A percentile compares a stretch with the other conserved stretches of the same genome.
Conservation (phyloP, 2,797 vertebrate genomes). For the Spea hammondii region DNA sequence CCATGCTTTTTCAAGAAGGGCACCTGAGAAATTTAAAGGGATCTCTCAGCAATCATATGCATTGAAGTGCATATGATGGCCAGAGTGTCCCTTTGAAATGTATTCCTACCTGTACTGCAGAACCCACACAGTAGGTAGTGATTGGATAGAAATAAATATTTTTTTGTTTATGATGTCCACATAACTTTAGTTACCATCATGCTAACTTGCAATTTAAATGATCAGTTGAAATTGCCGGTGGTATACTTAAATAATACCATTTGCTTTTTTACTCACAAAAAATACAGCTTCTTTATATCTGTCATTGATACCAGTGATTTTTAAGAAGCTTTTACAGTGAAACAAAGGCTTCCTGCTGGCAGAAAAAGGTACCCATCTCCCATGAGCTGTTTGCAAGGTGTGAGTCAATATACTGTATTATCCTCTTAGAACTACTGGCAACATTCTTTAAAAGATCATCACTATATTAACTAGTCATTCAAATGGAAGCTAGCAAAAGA, state of each 20-base stretch:
- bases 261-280: slow-evolving; percentile 16
- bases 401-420: neutral
- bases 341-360: slow-evolving; percentile 1
- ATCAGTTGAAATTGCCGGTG: slow-evolving; percentile 1
- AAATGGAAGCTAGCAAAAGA: too few species aligned
- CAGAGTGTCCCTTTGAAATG: too few species aligned
- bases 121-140: too few species aligned
- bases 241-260: slow-evolving; percentile 18
- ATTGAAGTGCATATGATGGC: too few species aligned
- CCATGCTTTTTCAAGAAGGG: too few species aligned
- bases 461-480: too few species aligned
- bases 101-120: too few species aligned
- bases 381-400: slow-evolving; percentile 9
- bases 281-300: slow-evolving; percentile 4
- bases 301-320: slow-evolving; percentile 15
- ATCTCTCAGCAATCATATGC: too few species aligned
- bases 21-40: too few species aligned
- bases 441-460: too few species aligned
- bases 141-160: too few species aligned
- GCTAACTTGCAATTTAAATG: slow-evolving; percentile 33
- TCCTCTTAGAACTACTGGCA: too few species aligned
- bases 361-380: neutral
- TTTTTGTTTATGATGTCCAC: neutral
- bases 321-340: slow-evolving; percentile 6
- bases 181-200: neutral